Evolutionary conservation across 2,888 invertebrate species (phyloP).

Genomic region (Sarcophaga rosellei): DNA sequence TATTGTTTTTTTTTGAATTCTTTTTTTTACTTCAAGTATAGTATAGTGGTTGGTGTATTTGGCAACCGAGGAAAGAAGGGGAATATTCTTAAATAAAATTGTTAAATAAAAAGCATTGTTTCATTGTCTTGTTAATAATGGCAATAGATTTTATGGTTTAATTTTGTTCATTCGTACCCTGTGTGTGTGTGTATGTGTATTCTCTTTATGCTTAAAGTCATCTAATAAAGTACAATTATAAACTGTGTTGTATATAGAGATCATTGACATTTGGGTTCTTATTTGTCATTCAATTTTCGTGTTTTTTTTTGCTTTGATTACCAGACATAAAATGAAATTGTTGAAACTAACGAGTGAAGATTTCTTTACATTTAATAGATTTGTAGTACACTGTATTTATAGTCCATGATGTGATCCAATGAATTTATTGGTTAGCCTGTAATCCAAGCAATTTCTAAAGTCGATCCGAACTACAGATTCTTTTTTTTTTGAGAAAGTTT

Average conservation of each 20-base stretch:
- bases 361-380: no score
- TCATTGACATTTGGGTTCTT: slow-evolving; percentile 37
- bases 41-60: slow-evolving; percentile 6
- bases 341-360: no score
- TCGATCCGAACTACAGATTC: no score
- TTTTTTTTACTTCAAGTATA: neutral
- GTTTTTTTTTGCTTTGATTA: neutral
- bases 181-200: no score
- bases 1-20: no score
- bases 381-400: no score
- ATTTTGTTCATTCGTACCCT: neutral
- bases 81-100: slow-evolving; percentile 50
- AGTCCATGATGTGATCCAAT: no score
- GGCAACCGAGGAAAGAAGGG: neutral
- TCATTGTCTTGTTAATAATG: slow-evolving; percentile 43
- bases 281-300: slow-evolving; percentile 10
- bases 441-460: no score
- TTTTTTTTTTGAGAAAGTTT: no score
- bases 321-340: no score
- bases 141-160: slow-evolving; percentile 32
- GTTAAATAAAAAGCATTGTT: slow-evolving; percentile 51
- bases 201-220: neutral
- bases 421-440: no score
- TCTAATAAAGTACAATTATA: slow-evolving; percentile 9
- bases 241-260: neutral